Evolutionary conservation across 2,888 invertebrate species (phyloP), one percentile per base, ranked within the genome.

Genomic region (Hydraecia micacea): DNA sequence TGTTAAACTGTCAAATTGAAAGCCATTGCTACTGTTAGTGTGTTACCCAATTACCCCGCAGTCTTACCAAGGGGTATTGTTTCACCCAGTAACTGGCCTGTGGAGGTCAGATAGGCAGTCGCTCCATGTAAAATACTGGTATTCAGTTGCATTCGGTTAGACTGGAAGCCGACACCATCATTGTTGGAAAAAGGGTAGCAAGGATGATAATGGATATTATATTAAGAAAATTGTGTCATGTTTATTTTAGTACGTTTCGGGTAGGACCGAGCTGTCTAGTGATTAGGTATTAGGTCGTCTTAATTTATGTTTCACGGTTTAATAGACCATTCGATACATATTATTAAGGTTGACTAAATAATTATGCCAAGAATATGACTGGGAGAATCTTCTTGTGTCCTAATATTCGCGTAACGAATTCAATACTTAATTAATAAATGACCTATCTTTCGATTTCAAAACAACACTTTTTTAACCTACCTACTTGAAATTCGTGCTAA

Each of bases 191-290:
- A 49, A 55, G 49, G 25, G 8, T 25, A 13, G 8, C 7, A 8
- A n/a, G 66, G 15, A 15, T 65, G 7, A n/a, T 36, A 25, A 52
- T n/a, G 15, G 21, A 66, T 36, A 25, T n/a, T 39, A 7, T n/a
- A 42, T 71, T 67, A 80, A 49, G 46, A 74, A 25, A 75, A 77
- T 77, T 73, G 69, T 83, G 74, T 75, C 52, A 73, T 39, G 28
- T 15, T 60, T 46, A 36, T 72, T 72, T 58, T 28, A 8, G 52
- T 42, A 68, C 42, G 28, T 65, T 72, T 71, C 32, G 42, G 25
- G 25, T 70, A 62, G 25, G 52, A 63, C 4, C 4, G 39, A 52
- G 5, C 21, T 9, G 15, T 79, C 63, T 71, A 71, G 36, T 71
- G 28, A 25, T 77, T 63, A n/a, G n/a, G n/a, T n/a, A 71, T 32